A percentile compares a stretch with the other conserved stretches of the same genome.
phyloP scores from a whole-genome alignment of 2,888 invertebrate genomes.

The Rhagium mordax region DNA sequence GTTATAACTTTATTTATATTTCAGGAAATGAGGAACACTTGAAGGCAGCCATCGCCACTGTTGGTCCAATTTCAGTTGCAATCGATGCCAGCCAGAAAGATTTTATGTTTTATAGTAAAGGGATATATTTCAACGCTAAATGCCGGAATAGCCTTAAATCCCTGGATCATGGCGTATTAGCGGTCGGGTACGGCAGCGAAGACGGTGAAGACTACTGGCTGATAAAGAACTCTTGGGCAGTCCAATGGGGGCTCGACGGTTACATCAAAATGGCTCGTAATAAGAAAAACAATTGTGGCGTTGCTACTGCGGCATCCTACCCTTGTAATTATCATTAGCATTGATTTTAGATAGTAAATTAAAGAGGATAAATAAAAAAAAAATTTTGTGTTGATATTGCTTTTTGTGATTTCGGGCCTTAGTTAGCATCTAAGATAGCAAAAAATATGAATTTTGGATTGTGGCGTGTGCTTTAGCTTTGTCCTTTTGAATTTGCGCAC shows the following conservation, averaged over 20 bases:
- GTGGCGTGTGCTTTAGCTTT: too few species aligned
- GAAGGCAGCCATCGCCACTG: conserved; percentile 43
- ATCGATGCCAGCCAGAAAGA: conserved; percentile 34
- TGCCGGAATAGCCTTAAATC: conserved; percentile 73
- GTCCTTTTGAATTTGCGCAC: too few species aligned
- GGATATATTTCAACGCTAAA: conserved; percentile 74
- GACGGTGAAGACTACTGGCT: conserved; percentile 78
- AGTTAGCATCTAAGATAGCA: too few species aligned
- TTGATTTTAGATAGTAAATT: too few species aligned
- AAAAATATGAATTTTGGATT: too few species aligned
- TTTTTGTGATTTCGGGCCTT: too few species aligned
- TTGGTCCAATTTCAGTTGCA: conserved; percentile 51
- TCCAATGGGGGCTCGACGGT: conserved; percentile 24
- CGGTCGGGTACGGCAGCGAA: conserved; percentile 85
- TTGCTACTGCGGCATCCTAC: background rate
- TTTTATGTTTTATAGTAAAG: conserved; percentile 45
- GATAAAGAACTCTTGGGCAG: conserved; percentile 32
- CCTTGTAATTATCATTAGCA: background rate
- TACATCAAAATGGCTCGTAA: conserved; percentile 26
- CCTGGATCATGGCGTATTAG: conserved; percentile 89
- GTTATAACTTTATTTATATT: background rate
- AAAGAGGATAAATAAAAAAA: too few species aligned
- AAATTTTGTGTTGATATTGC: too few species aligned
- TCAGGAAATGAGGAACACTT: conserved; percentile 43
- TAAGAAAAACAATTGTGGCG: background rate